phyloP scores from a whole-genome alignment of 1,140 invertebrate genomes.

The Tetramorium parvispinum region DNA sequence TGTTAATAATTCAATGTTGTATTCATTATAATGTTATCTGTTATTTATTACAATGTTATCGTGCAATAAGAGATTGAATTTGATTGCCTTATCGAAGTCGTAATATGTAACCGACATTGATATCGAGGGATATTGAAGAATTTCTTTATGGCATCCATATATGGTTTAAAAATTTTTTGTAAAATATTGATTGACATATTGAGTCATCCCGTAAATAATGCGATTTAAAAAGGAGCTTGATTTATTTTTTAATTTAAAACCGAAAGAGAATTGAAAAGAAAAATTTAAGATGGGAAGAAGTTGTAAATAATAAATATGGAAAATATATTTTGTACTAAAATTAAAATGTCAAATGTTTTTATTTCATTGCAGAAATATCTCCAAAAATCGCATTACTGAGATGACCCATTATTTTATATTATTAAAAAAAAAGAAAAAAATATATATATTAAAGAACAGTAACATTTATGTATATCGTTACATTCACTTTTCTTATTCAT shows the following conservation, averaged over 20 bases:
- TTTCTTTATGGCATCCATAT: background rate
- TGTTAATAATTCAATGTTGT: background rate
- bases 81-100: background rate
- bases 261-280: too few relatives aligned
- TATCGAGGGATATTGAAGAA: background rate
- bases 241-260: too few relatives aligned
- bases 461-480: background rate
- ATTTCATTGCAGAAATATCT: too few relatives aligned
- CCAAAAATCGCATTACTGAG: too few relatives aligned
- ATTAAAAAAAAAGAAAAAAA: background rate
- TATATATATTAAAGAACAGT: background rate
- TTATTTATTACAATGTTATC: background rate
- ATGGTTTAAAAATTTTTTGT: background rate
- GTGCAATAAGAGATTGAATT: background rate
- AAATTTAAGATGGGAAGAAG: too few relatives aligned
- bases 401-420: background rate
- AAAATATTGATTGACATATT: background rate
- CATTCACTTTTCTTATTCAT: background rate
- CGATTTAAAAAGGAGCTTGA: too few relatives aligned
- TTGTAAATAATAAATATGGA: too few relatives aligned
- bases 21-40: background rate
- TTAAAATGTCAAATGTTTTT: too few relatives aligned
- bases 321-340: too few relatives aligned
- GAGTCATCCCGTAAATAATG: too few relatives aligned
- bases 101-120: background rate